Percentiles rank a stretch among this genome's conserved stretches.
Conservation (phyloP, 2,113 vertebrate genomes). For the Clupea harengus region DNA sequence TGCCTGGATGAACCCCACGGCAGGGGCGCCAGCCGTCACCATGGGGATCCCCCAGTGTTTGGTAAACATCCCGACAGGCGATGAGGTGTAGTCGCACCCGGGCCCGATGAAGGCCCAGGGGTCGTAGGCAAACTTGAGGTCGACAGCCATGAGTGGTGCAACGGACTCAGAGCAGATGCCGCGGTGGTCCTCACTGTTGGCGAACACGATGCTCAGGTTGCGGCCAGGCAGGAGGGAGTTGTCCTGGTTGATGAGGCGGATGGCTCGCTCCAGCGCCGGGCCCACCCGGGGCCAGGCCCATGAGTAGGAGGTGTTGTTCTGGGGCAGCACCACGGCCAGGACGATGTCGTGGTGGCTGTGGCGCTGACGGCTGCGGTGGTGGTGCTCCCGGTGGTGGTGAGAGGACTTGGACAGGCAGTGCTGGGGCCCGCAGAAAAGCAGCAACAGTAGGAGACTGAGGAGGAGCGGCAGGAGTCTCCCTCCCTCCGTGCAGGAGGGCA, state of each 20-base stretch:
- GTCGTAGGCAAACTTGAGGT: conserved; percentile 75
- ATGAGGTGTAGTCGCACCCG: conserved; percentile 83
- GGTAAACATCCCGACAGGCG: conserved; percentile 82
- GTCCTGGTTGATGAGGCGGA: conserved; percentile 65
- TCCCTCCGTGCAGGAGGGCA: conserved; percentile 28
- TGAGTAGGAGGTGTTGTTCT: conserved; percentile 82
- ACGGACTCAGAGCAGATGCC: conserved; percentile 84
- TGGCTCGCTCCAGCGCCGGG: conserved; percentile 77
- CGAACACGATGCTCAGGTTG: conserved; percentile 70
- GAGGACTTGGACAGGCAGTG: not conserved
- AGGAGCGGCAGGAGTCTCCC: conserved; percentile 48
- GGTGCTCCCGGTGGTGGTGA: not conserved
- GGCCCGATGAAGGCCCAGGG: conserved; percentile 87
- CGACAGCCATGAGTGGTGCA: conserved; percentile 83
- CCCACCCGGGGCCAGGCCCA: conserved; percentile 94
- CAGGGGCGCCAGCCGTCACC: conserved; percentile 84
- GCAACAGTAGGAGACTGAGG: conserved; percentile 41
- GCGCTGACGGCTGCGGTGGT: conserved; percentile 27
- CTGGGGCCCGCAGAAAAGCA: not conserved
- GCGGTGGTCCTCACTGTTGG: conserved; percentile 78
- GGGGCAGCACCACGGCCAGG: conserved; percentile 83
- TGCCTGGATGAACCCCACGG: conserved; percentile 72
- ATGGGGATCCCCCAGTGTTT: conserved; percentile 87
- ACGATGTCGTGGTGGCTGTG: conserved; percentile 64
- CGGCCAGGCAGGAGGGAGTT: conserved; percentile 68